Evolutionary conservation across 2,888 invertebrate genomes (phyloP), one percentile per base, ranked within the genome.

Genomic region (Athetis lepigone): DNA sequence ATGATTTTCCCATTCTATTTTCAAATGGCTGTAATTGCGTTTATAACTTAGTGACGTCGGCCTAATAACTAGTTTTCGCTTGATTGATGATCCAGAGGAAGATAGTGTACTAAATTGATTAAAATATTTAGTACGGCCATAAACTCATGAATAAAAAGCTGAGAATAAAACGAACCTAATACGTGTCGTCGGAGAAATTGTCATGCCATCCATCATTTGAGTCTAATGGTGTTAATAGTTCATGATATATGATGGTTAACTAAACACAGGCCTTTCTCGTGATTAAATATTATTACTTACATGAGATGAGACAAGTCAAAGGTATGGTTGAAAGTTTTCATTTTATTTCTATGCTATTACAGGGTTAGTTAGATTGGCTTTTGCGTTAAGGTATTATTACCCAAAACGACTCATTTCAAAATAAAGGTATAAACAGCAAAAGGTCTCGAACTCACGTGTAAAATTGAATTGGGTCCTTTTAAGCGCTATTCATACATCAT

Each of bases 11-110:
- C 81, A 83, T 83, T 82, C 75, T 76, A 81, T 84, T 85, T 80
- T 83, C 79, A 81, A 85, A 81, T 79, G 77, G 79, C 75, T 81
- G 75, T 85, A 85, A 85, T 82, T 83, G 82, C 79, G 70, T 83
- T 79, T 83, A 84, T 85, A 85, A 87, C 81, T 84, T 84, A 82
- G 82, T 87, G 84, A 87, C 78, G 85, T 82, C 79, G 81, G 79
- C 64, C 74, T 79, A 87, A 88, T 89, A 88, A 90, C 88, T 81
- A 87, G 88, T 88, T 92, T 87, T 84, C 81, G 77, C 83, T 90
- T 92, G 91, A 92, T 92, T 91, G 90, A 93, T 92, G 90, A 86
- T 88, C 73, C 81, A 78, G 77, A 82, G 79, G 81, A 83, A 85
- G 85, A 90, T 86, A 86, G 84, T 79, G 58, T 56, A 86, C 82